These are phyloP conservation scores for Pristionchus fissidentatus DNA, from an alignment of 2,888 invertebrate genomes.

Conservation along the genomic window DNA sequence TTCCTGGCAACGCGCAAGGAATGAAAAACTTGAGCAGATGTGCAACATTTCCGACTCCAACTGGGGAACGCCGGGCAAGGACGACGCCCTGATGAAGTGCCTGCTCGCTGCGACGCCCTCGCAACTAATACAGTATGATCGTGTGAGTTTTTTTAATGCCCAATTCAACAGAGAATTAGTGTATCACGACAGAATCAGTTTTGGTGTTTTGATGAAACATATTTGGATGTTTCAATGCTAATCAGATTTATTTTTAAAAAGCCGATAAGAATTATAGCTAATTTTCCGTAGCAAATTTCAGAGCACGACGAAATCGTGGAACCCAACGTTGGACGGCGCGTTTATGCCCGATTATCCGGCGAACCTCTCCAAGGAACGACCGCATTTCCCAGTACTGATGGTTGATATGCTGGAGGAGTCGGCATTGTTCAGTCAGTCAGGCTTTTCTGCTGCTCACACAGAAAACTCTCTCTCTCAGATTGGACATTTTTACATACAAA, in stretches of 20 bases:
- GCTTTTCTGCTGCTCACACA: not conserved
- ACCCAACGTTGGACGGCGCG: conserved; percentile 1
- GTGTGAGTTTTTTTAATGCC: not conserved
- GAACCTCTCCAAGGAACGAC: not conserved
- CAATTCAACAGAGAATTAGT: not conserved
- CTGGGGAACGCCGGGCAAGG: not conserved
- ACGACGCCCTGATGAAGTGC: conserved; percentile 3
- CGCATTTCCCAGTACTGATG: not conserved
- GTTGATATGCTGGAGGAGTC: conserved; percentile 14
- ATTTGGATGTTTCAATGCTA: too few relatives aligned
- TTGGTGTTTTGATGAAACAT: too few relatives aligned
- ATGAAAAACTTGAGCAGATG: not conserved
- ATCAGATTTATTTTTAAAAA: too few relatives aligned
- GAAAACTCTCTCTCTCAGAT: not conserved
- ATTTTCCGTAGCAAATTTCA: not conserved
- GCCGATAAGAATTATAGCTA: too few relatives aligned
- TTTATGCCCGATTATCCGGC: conserved; percentile 30
- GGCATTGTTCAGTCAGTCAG: not conserved
- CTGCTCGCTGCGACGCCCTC: not conserved
- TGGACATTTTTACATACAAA: not conserved
- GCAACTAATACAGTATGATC: conserved; percentile 5
- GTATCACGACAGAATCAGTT: too few relatives aligned
- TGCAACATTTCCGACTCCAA: conserved; percentile 21
- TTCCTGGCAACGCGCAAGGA: not conserved
- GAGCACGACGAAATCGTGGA: not conserved